phyloP scores from a whole-genome alignment of 2,888 invertebrate species.

The Tridacna crocea region DNA sequence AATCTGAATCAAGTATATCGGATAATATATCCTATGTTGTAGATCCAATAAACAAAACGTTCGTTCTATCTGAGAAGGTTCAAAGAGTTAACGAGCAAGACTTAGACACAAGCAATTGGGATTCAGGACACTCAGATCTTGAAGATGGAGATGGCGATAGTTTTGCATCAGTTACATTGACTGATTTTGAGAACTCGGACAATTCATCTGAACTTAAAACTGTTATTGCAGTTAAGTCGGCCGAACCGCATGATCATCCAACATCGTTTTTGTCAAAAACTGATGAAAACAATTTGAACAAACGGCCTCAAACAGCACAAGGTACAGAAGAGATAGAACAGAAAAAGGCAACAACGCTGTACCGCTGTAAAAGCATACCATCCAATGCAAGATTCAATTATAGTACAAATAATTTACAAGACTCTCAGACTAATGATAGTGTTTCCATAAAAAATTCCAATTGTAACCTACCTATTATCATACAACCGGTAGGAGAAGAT shows the following conservation, averaged over 20 bases:
- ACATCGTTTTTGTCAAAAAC: background rate
- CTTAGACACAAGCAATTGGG: background rate
- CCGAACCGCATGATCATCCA: background rate
- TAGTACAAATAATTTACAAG: too few species aligned
- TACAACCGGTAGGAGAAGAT: too few species aligned
- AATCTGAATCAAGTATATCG: background rate
- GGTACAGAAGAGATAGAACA: background rate
- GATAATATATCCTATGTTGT: constrained; percentile 2
- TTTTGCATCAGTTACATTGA: background rate
- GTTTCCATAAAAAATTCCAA: too few species aligned
- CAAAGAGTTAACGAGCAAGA: background rate
- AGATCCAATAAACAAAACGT: background rate
- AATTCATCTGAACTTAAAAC: background rate
- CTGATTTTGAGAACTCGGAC: background rate
- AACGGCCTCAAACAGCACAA: constrained; percentile 1
- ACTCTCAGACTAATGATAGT: too few species aligned
- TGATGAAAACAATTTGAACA: background rate
- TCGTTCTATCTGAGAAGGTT: background rate
- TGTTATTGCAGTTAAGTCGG: background rate
- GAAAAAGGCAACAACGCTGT: background rate
- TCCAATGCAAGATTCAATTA: background rate
- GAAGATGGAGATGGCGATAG: background rate
- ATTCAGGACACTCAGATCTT: background rate
- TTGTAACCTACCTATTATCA: too few species aligned
- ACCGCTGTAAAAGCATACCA: constrained; percentile 8